Evolutionary conservation across 2,113 vertebrate genomes (phyloP).

Genomic region (Poeciliopsis occidentalis): DNA sequence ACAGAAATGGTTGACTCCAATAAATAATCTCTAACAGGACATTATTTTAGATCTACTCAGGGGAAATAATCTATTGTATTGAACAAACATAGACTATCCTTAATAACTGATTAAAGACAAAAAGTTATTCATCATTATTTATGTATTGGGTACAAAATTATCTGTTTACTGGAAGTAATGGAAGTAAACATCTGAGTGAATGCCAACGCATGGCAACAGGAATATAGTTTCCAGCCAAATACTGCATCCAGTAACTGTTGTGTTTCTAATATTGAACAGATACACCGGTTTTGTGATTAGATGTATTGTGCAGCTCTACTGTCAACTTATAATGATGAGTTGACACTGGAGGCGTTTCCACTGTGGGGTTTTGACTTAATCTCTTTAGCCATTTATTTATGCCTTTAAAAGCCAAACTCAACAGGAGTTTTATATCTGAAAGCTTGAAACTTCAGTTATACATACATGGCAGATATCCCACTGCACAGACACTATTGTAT

Average conservation of each 20-base stretch:
- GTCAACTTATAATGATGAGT: background rate
- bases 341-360: no score
- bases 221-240: background rate
- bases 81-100: no score
- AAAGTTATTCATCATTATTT: no score
- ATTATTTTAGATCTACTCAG: background rate
- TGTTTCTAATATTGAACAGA: background rate
- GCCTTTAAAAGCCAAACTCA: no score
- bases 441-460: background rate
- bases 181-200: background rate
- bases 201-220: background rate
- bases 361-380: no score
- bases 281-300: background rate
- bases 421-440: background rate
- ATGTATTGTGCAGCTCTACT: background rate
- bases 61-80: no score
- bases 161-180: no score
- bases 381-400: background rate
- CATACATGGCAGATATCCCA: background rate
- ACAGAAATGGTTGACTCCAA: background rate
- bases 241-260: background rate
- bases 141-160: no score
- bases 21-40: background rate
- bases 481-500: background rate
- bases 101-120: no score